A percentile compares a stretch with the other conserved stretches of the same genome.
Evolutionary conservation across 2,797 vertebrate genomes (phyloP).

Genomic region (Scomberomorus guttatus): DNA sequence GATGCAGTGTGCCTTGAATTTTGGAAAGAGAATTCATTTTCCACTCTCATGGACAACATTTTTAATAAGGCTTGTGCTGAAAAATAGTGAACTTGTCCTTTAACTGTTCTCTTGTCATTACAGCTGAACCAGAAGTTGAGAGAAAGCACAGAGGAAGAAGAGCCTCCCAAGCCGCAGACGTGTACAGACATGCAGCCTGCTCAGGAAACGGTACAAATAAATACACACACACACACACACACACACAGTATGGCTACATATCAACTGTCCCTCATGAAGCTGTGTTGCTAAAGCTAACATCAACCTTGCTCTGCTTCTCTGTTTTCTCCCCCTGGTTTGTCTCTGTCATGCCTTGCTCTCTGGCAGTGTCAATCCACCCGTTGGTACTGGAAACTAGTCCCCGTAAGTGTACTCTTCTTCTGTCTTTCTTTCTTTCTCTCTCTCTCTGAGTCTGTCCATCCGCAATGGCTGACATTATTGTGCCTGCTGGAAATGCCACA

Average conservation of each 20-base stretch:
- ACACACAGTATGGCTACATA: background rate
- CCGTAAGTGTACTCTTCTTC: constrained; percentile 85
- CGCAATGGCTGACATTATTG: constrained; percentile 64
- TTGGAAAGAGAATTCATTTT: too few species aligned
- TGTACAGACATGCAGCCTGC: constrained; percentile 81
- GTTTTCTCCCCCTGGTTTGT: constrained; percentile 66
- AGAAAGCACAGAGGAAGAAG: constrained; percentile 88
- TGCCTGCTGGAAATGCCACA: constrained; percentile 61
- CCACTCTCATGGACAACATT: background rate
- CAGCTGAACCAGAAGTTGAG: constrained; percentile 90
- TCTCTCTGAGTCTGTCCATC: constrained; percentile 45
- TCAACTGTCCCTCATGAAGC: constrained; percentile 22
- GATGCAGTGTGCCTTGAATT: background rate
- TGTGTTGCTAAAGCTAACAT: constrained; percentile 55
- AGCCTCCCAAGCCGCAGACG: constrained; percentile 75
- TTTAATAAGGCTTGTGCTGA: background rate
- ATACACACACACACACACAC: constrained; percentile 12
- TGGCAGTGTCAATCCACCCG: constrained; percentile 90
- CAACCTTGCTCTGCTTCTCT: constrained; percentile 57
- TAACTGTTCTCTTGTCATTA: constrained; percentile 10
- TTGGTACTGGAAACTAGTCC: constrained; percentile 97
- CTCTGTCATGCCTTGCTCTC: constrained; percentile 77
- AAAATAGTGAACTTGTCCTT: background rate
- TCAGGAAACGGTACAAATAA: constrained; percentile 81
- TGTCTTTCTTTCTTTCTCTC: constrained; percentile 18